Base-by-base conservation (phyloP, 2,888 invertebrate genomes). In the Oligia latruncula region DNA sequence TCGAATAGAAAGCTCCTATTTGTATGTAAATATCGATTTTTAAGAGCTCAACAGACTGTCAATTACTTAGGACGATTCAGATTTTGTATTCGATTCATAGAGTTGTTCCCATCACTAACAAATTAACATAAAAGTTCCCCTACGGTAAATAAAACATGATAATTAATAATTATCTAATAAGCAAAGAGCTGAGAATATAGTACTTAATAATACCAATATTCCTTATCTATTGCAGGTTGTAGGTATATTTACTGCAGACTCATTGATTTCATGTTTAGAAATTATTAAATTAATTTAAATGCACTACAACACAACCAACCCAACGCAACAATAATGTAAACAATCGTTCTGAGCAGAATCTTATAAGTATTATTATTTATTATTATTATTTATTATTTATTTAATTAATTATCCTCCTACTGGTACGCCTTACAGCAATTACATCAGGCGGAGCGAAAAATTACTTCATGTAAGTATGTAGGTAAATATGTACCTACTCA, bases 61-160 rank as follows among this genome's bases (percentile, higher is more conserved):
- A 52, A 20, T 52, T 20, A 20, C 20, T 17, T 20, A 46, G 9
- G 15, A 23, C 0, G 2, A 46, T 62, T 76, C 9, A 4, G 9
- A 62, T 29, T 29, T n/a, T 9, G 8, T 8, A 73, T 64, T 78
- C 71, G 71, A 78, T 58, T 55, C n/a, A 1, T 15, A n/a, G 40
- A 64, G 66, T 17, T 1, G 8, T 23, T 23, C 9, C 68, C 81
- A 72, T 72, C 84, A 77, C 84, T 83, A 74, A 46, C 0, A 79
- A 55, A 71, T 72, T 58, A 49, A 77, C 64, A 64, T 77, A 64
- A 35, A 40, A 68, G 15, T 43, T 64, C 15, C 9, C 35, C 13
- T 0, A 68, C 40, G 0, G 72, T 83, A 83, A 80, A 80, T 80
- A 80, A 71, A 35, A 40, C 20, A 35, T 29, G 43, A 35, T 73